Base-by-base conservation (phyloP, 2,113 vertebrate species). In the Alosa alosa region DNA sequence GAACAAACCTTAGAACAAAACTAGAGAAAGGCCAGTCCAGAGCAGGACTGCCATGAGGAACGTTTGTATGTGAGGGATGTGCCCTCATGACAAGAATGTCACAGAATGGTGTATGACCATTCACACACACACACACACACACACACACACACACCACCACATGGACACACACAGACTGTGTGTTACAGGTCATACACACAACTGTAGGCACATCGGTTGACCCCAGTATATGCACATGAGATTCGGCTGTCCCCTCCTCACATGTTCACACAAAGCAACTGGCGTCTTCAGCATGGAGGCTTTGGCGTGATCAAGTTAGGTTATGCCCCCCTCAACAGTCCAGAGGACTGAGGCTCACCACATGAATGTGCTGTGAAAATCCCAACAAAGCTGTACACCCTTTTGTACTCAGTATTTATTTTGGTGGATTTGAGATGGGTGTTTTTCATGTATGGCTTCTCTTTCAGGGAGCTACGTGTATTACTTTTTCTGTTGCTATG, bases 401-500 rank as follows among this genome's bases (percentile, higher is more conserved):
- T 94, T 93, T 89, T 92, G 92, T 89, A 94, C 90, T 93, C 91
- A 92, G 89, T 94, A 92, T 94, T 94, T 94, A 93, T 94, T 94
- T 93, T 94, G 90, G 92, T 92, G 91, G 90, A 94, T 85, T 91
- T 90, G 92, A 93, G 92, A 93, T 90, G 84, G 82, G 89, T 93
- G 91, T 93, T 94, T 78, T 41, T 68, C n/a, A 68, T 93, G 92
- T 94, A 92, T 90, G 57, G 92, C 93, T 94, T 94, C 92, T 94
- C 90, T 92, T 90, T 90, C 89, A 86, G 86, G 90, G 91, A 94
- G 93, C 92, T 92, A 85, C 88, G 90, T 93, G 91, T 92, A 86
- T 88, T 90, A 92, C 89, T 91, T 89, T 92, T 93, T 94, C 92
- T 94, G 93, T 94, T 94, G 92, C 94, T 94, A 91, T 95, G 94